A percentile compares a stretch with the other conserved stretches of the same genome.
phyloP scores from a whole-genome alignment of 2,113 vertebrate genomes.

The cat (Felis catus) region DNA sequence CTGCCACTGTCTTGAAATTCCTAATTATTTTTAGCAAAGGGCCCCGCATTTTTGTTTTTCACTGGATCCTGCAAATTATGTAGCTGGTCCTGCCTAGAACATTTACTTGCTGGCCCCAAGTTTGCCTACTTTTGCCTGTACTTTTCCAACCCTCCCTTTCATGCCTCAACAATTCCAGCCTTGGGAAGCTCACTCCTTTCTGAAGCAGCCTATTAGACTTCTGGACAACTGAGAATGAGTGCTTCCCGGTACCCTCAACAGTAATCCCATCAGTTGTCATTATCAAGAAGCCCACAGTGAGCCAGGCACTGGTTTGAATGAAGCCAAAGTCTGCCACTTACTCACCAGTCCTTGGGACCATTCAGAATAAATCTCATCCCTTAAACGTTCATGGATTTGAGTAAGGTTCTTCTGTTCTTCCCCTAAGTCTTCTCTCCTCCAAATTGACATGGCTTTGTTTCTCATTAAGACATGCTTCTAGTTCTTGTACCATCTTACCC shows the following conservation, averaged over 20 bases:
- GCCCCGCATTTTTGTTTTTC: not conserved
- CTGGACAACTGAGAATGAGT: not conserved
- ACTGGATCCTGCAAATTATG: not conserved
- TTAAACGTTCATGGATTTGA: not conserved
- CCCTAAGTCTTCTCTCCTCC: not conserved
- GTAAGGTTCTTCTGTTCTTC: not conserved
- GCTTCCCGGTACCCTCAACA: not conserved
- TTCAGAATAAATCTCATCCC: not conserved
- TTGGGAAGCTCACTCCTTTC: not conserved
- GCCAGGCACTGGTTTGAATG: not conserved
- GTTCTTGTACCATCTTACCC: not conserved
- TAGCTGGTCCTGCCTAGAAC: too few relatives aligned
- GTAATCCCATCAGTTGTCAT: not conserved
- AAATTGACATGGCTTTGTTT: not conserved
- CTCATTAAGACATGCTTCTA: not conserved
- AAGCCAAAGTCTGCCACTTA: not conserved
- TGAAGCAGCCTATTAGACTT: not conserved
- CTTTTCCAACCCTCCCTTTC: not conserved
- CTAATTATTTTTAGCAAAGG: not conserved
- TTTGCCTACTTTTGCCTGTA: not conserved
- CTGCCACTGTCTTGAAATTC: not conserved
- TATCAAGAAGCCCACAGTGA: not conserved
- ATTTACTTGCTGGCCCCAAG: not conserved
- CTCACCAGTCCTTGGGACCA: not conserved
- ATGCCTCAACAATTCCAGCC: not conserved